Evolutionary conservation across 2,797 vertebrate genomes (phyloP), one percentile per base, ranked within the genome.

Genomic region (Leptatherina wallacei): DNA sequence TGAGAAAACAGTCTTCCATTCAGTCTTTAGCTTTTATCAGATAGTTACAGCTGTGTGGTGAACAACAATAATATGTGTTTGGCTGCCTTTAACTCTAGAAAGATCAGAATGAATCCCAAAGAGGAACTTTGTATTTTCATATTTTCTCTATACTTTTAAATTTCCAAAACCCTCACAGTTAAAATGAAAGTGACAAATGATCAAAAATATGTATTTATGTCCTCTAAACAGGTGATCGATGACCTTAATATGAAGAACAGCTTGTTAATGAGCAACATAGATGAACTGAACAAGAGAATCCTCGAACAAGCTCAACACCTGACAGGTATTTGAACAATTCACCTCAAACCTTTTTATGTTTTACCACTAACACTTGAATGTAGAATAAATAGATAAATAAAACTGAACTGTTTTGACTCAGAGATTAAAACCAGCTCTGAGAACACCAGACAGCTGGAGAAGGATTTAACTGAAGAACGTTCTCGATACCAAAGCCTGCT

Each of bases 401-500:
- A 42, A 30, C 6, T 66, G 3, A 27, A 18, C 1, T 69, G 16
- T 73, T 85, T 61, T 63, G 20, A 71, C 69, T 80, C 70, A 93
- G 92, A 87, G 7, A 80, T 80, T n/a, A 95, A 92, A 88, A 93
- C 88, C 70, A 81, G 96, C 13, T 55, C 84, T 22, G 95, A 96
- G 83, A 93, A 95, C 89, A 95, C 93, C 0, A 95, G 95, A 78
- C 95, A 95, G 71, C 84, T 98, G 69, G 95, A 97, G 87, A 93
- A 94, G 1, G 96, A 97, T 59, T 91, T 99, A 77, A 95, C 93
- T 0, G 97, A 97, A 33, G 97, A 98, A 57, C 93, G 96, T 22
- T 86, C 95, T 24, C 95, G 96, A 69, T 98, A 99, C 85, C 97
- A 99, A 91, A 96, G 93, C 90, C 96, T 99, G 62, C 95, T 99